Percentiles rank a stretch among this genome's conserved stretches.
Conservation (phyloP, 2,113 vertebrate species). For the Anguilla rostrata region DNA sequence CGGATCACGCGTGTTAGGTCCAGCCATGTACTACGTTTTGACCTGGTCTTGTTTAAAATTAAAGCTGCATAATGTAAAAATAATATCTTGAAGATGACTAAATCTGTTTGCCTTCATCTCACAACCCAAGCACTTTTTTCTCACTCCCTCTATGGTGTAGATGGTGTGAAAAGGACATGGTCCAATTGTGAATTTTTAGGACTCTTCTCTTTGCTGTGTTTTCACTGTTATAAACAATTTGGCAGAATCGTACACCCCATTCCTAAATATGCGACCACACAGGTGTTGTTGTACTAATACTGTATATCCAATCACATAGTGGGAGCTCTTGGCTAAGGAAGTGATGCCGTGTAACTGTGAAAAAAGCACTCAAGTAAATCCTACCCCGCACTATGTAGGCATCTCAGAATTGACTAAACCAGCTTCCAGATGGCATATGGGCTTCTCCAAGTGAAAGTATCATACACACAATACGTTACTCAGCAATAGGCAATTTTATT, state of each 20-base stretch:
- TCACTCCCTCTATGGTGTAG: not conserved
- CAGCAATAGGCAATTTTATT: not conserved
- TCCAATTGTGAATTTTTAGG: not conserved
- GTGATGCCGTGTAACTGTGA: not conserved
- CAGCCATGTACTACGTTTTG: no score
- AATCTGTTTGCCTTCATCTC: not conserved
- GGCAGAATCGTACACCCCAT: not conserved
- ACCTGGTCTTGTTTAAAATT: not conserved
- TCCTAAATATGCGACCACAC: not conserved
- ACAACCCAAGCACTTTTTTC: not conserved
- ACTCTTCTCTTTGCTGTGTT: not conserved
- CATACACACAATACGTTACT: not conserved
- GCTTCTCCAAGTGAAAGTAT: not conserved
- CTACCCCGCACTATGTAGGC: not conserved
- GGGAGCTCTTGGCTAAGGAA: not conserved
- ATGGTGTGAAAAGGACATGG: not conserved
- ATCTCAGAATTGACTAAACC: not conserved
- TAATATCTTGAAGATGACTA: not conserved
- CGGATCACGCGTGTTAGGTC: no score
- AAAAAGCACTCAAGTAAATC: not conserved
- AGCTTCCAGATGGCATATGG: not conserved
- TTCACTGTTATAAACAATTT: not conserved
- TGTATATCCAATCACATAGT: not conserved
- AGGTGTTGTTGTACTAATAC: not conserved
- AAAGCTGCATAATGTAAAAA: not conserved